These are phyloP conservation scores for Tor tambroides DNA, from an alignment of 2,113 vertebrate genomes.

Conservation along the genomic window DNA sequence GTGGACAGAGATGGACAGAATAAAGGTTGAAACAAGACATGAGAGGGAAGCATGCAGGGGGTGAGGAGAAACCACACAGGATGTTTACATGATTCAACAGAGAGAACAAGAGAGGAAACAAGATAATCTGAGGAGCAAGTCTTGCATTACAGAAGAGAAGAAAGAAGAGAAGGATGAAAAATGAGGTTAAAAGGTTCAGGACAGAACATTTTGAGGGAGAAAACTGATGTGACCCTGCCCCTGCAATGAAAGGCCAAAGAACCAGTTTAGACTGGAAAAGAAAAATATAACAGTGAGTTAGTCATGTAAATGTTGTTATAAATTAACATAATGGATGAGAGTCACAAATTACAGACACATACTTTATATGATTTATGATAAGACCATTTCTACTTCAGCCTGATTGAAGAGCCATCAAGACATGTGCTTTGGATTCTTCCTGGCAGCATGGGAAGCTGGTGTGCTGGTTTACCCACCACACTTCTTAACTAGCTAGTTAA, in stretches of 20 bases:
- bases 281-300: background rate
- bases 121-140: conserved; percentile 59
- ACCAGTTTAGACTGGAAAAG: background rate
- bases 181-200: conserved; percentile 48
- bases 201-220: conserved; percentile 20
- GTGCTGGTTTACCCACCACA: background rate
- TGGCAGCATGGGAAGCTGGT: background rate
- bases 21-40: background rate
- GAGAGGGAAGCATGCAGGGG: conserved; percentile 17
- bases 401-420: background rate
- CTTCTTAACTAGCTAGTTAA: background rate
- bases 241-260: background rate
- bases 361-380: background rate
- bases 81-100: conserved; percentile 44
- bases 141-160: conserved; percentile 59
- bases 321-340: background rate
- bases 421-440: background rate
- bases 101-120: conserved; percentile 45
- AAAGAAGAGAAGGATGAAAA: conserved; percentile 62
- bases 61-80: conserved; percentile 33
- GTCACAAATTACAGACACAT: background rate
- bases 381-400: background rate
- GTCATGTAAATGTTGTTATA: background rate
- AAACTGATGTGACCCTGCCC: background rate
- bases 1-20: conserved; percentile 14